Base-by-base conservation (phyloP, 1,140 invertebrate genomes). In the Cyphomyrmex costatus region DNA sequence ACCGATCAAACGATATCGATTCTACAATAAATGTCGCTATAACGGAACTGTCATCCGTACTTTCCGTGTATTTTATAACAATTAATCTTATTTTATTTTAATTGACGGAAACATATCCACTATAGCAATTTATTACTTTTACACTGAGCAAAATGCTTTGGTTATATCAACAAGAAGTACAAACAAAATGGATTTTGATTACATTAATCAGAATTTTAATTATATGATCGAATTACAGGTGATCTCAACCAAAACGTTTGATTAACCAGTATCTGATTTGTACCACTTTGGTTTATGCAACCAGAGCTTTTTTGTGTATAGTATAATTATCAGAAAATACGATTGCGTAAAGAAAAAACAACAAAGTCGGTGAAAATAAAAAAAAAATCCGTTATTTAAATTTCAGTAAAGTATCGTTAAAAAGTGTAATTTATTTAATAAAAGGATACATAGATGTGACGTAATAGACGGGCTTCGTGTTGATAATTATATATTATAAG, bases 21-120 rank as follows among this genome's bases (percentile, higher is more conserved):
- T 3, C 3, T 0, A 49, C 12, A 24, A 60, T 10, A 53, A n/a
- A 7, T 51, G 7, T 68, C n/a, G 27, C 21, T 66, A 30, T n/a
- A 36, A 21, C 5, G 12, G 6, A 0, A 24, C 2, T 51, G 8
- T 79, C 19, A n/a, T 24, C 10, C 42, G 10, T 33, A 60, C 7
- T 16, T 60, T 16, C 16, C 3, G 3, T 33, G n/a, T 56, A 73
- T 56, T 42, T 60, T 33, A 42, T 2, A 0, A 12, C n/a, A 21
- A n/a, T n/a, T n/a, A n/a, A 46, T 78, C 27, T 65, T 65, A 65
- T 12, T 16, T 65, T 30, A 65, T 49, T 63, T 63, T 19, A 42
- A n/a, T 6, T 0, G 46, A 42, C 14, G 8, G 4, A 56, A 36
- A 60, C 19, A 27, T 3, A 10, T 77, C 16, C 1, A 53, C 6